Evolutionary conservation across 2,113 vertebrate genomes (phyloP).

Genomic region (Acanthisitta chloris): DNA sequence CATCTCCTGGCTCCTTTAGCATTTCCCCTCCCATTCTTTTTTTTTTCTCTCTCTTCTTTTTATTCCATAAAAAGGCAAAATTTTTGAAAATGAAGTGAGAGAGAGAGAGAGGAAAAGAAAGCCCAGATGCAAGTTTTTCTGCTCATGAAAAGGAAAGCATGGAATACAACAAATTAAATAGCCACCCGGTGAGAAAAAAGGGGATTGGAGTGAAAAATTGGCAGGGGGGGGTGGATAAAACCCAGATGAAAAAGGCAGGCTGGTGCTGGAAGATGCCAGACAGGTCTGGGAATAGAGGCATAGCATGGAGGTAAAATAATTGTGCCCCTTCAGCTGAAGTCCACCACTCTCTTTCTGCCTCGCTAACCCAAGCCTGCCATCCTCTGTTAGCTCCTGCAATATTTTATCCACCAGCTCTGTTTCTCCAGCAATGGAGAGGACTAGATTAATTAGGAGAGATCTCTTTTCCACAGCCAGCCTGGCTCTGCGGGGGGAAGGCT

Average conservation of each 20-base stretch:
- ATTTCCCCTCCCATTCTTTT: not conserved
- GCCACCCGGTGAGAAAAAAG: conserved; percentile 43
- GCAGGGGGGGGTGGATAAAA: not conserved
- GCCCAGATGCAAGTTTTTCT: not conserved
- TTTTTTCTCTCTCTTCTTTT: too few species aligned
- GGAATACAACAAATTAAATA: conserved; percentile 58
- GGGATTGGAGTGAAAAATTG: conserved; percentile 1
- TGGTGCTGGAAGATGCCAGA: not conserved
- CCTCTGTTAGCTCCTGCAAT: conserved; percentile 37
- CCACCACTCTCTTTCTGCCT: conserved; percentile 9
- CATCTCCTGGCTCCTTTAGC: conserved; percentile 4
- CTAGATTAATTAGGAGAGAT: conserved; percentile 65
- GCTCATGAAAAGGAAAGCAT: conserved; percentile 39
- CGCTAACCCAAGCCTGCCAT: conserved; percentile 26
- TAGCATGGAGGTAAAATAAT: conserved; percentile 55
- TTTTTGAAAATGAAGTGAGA: conserved; percentile 20
- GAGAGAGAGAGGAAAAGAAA: not conserved
- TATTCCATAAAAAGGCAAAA: not conserved
- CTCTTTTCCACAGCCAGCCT: conserved; percentile 29
- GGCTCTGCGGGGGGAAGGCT: not conserved
- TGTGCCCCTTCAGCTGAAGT: conserved; percentile 39
- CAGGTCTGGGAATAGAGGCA: conserved; percentile 45
- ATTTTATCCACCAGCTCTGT: conserved; percentile 34
- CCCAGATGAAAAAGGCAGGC: conserved; percentile 42
- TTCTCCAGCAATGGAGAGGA: conserved; percentile 8